Evolutionary conservation across 2,797 vertebrate species (phyloP), one percentile per base, ranked within the genome.

Genomic region (Thripadectes ignobilis): DNA sequence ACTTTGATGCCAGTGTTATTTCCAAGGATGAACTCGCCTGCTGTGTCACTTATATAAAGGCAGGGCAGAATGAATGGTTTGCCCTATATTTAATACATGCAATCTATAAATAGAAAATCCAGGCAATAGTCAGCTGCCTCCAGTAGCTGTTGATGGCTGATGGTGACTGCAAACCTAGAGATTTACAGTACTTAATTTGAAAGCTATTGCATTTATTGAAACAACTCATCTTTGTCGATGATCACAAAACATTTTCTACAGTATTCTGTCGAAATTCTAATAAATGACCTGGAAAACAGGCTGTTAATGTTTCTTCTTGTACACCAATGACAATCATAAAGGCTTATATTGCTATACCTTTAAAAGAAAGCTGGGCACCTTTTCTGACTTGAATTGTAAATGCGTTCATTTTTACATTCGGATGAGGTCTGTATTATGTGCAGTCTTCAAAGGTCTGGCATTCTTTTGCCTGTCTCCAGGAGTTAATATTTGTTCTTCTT

Each of bases 391-490:
- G 19, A 55, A 34, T 73, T 66, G 19, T 52, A 43, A 75, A 69
- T 75, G 3, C 17, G 5, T 61, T 81, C 3, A 19, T 54, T 89
- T 93, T 85, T 65, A 39, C 0, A 4, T 79, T 75, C 24, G 38
- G 6, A 5, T 14, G 18, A 11, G 7, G 34, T 57, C 41, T 80
- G 38, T 10, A 36, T n/a, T 71, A 9, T 63, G 20, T 73, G 10
- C 51, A 30, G 9, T 78, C 24, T 82, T 86, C 55, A 84, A 65
- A 88, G 30, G 21, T 49, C 15, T 68, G 51, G 12, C 58, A n/a
- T 12, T 75, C 38, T 71, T 94, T 49, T 94, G 49, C 54, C 88
- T 89, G 90, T 86, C 69, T 81, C 10, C 6, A 6, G 41, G 72
- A 58, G 8, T 74, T 92, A 74, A 67, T 80, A 48, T 36, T 78